phyloP scores from a whole-genome alignment of 2,113 vertebrate species.

The Lucifuga dentata region DNA sequence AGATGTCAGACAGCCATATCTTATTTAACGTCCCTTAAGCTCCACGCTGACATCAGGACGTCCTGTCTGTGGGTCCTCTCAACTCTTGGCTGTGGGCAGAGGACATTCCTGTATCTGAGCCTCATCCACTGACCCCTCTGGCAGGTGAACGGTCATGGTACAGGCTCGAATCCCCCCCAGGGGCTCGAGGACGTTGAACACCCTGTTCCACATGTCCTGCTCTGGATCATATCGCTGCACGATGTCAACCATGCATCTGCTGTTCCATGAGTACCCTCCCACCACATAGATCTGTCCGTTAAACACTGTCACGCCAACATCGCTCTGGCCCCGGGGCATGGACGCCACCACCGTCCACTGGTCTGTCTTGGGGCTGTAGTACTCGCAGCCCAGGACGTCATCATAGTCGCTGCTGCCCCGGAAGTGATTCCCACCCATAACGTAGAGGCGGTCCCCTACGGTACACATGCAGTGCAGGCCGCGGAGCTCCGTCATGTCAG shows the following conservation, averaged over 20 bases:
- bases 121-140: conserved; percentile 78
- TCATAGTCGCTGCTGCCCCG: conserved; percentile 84
- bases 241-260: conserved; percentile 86
- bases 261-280: conserved; percentile 88
- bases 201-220: conserved; percentile 80
- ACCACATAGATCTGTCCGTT: conserved; percentile 83
- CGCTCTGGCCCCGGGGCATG: conserved; percentile 85
- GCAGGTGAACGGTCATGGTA: conserved; percentile 84
- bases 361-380: conserved; percentile 81
- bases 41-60: too few relatives aligned
- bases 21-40: too few relatives aligned
- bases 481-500: conserved; percentile 84
- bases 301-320: conserved; percentile 84
- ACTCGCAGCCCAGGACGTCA: conserved; percentile 85
- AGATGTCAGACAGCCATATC: too few relatives aligned
- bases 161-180: conserved; percentile 86
- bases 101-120: conserved; percentile 81
- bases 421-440: conserved; percentile 88
- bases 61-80: conserved; percentile 5
- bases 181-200: conserved; percentile 85
- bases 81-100: conserved; percentile 73
- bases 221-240: conserved; percentile 85
- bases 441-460: conserved; percentile 81
- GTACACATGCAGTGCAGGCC: conserved; percentile 89
- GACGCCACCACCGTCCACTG: conserved; percentile 85